Conservation (phyloP, 2,888 invertebrate genomes). For the Aleiodes alternator region DNA sequence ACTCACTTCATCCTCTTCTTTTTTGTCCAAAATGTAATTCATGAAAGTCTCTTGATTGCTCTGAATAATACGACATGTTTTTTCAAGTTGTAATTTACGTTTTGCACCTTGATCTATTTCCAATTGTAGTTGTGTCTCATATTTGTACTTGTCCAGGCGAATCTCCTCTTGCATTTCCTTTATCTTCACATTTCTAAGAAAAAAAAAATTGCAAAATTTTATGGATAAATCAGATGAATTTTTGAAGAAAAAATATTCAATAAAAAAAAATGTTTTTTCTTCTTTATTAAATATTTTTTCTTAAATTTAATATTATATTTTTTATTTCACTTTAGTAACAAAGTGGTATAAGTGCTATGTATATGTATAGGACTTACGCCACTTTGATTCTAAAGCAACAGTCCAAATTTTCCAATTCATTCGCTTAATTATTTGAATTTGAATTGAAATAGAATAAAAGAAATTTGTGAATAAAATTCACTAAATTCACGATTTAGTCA, state of each 20-base stretch:
- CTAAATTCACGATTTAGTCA: neutral
- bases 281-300: too few relatives aligned
- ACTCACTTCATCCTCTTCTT: conserved; percentile 64
- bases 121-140: conserved; percentile 52
- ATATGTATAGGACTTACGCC: too few relatives aligned
- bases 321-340: too few relatives aligned
- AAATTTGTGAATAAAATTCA: neutral
- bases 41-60: conserved; percentile 58
- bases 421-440: too few relatives aligned
- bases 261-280: neutral
- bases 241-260: neutral
- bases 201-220: conserved; percentile 2
- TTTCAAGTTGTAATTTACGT: conserved; percentile 64
- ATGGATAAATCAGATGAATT: neutral
- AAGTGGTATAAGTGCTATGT: too few relatives aligned
- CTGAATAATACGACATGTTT: conserved; percentile 58
- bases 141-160: conserved; percentile 61
- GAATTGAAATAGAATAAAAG: too few relatives aligned
- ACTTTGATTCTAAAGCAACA: too few relatives aligned
- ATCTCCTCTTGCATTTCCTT: conserved; percentile 68
- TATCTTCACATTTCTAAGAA: conserved; percentile 62
- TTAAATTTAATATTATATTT: too few relatives aligned
- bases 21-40: conserved; percentile 56
- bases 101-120: conserved; percentile 62
- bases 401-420: too few relatives aligned